These are phyloP conservation scores for Caenorhabditis imperialis DNA, from an alignment of 2,888 invertebrate genomes.

Conservation along the genomic window DNA sequence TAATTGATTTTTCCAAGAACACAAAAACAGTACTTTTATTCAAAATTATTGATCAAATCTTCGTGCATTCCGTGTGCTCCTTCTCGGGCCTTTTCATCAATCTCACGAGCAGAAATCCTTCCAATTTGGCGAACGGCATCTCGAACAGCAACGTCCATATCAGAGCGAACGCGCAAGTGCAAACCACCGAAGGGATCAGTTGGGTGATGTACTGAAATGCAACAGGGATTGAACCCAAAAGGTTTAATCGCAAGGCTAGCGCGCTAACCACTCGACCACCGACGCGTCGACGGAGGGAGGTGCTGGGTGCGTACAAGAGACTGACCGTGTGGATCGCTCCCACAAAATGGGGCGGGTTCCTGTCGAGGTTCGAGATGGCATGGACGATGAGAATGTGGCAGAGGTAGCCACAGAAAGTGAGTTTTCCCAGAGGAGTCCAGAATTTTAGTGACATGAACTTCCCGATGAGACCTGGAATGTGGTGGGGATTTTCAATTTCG, in stretches of 20 bases:
- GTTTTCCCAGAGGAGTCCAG: slow-evolving; percentile 51
- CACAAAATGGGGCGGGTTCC: slow-evolving; percentile 32
- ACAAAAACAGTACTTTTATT: too few species aligned
- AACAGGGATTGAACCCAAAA: too few species aligned
- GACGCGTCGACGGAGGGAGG: too few species aligned
- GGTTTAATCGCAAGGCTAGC: too few species aligned
- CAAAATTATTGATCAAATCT: slow-evolving; percentile 8
- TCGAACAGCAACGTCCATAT: slow-evolving; percentile 42
- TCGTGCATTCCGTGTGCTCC: slow-evolving; percentile 14
- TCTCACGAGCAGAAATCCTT: slow-evolving; percentile 4
- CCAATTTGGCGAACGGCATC: slow-evolving; percentile 29
- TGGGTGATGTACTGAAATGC: slow-evolving; percentile 25
- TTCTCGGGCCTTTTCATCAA: background rate
- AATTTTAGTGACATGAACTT: slow-evolving; percentile 40
- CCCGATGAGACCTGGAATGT: slow-evolving; percentile 24
- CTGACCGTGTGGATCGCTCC: slow-evolving; percentile 43
- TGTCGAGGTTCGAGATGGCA: slow-evolving; percentile 32
- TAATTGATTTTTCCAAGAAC: too few species aligned
- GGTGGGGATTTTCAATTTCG: too few species aligned
- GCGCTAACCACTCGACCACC: too few species aligned
- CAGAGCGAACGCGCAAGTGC: slow-evolving; percentile 27
- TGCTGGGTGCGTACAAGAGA: too few species aligned
- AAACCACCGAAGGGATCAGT: slow-evolving; percentile 34
- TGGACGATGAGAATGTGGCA: slow-evolving; percentile 38
- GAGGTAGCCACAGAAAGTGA: slow-evolving; percentile 45